Percentiles rank a stretch among this genome's conserved stretches.
phyloP scores from a whole-genome alignment of 2,888 invertebrate genomes.

The Sycophila texana region DNA sequence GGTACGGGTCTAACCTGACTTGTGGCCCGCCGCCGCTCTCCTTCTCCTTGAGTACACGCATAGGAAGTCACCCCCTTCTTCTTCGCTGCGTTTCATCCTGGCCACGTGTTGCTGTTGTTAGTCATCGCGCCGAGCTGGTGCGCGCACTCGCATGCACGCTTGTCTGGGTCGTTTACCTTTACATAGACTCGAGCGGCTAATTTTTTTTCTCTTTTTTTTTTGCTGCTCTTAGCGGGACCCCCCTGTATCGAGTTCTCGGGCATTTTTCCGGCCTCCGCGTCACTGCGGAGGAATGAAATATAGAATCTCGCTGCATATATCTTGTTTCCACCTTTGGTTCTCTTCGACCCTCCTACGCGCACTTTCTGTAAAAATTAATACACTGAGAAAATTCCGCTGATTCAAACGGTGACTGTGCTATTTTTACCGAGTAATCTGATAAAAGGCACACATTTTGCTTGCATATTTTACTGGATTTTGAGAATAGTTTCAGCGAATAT shows the following conservation, averaged over 20 bases:
- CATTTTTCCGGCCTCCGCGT: not conserved
- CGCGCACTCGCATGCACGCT: not conserved
- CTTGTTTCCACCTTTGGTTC: too few species aligned
- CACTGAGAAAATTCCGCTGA: too few species aligned
- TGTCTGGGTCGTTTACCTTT: slow-evolving; percentile 47
- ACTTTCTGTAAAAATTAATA: too few species aligned
- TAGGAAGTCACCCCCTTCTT: slow-evolving; percentile 66
- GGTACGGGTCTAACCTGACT: slow-evolving; percentile 12
- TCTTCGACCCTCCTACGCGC: too few species aligned
- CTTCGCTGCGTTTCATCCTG: slow-evolving; percentile 35
- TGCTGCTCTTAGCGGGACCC: too few species aligned
- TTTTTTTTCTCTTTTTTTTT: not conserved
- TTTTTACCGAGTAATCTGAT: too few species aligned
- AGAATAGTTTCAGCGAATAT: too few species aligned
- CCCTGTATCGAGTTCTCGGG: slow-evolving; percentile 21
- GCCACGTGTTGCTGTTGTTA: slow-evolving; percentile 57
- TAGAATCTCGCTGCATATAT: not conserved
- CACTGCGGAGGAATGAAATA: slow-evolving; percentile 1
- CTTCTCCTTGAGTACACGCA: not conserved
- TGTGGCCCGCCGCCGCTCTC: not conserved
- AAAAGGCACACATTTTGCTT: too few species aligned
- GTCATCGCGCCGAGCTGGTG: slow-evolving; percentile 56
- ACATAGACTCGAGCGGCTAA: not conserved
- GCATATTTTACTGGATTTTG: too few species aligned
- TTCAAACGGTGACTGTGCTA: too few species aligned